Conservation (phyloP, 2,888 invertebrate species). For the Ophioninae sp. region DNA sequence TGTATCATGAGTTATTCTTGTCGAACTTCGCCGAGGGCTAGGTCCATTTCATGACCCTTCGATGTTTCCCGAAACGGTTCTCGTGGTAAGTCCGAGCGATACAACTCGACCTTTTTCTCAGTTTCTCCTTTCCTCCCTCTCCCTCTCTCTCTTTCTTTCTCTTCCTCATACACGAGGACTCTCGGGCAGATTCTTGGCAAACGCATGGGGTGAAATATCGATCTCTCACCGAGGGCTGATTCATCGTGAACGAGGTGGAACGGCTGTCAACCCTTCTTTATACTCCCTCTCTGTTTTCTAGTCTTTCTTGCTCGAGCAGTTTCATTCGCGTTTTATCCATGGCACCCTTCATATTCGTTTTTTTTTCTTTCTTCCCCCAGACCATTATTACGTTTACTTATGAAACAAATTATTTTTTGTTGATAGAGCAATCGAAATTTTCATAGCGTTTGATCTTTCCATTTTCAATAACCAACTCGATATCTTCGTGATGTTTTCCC, state of each 20-base stretch:
- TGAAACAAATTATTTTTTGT: not conserved
- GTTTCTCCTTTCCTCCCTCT: not conserved
- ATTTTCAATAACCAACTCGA: no score
- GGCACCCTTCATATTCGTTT: slow-evolving; percentile 13
- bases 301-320: slow-evolving; percentile 31
- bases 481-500: no score
- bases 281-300: slow-evolving; percentile 15
- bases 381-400: slow-evolving; percentile 15
- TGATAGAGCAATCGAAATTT: not conserved
- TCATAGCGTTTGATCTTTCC: not conserved
- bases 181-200: slow-evolving; percentile 48
- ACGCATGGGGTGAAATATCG: slow-evolving; percentile 57
- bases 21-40: not conserved
- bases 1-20: not conserved
- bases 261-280: slow-evolving; percentile 51
- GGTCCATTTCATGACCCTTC: slow-evolving; percentile 34
- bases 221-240: slow-evolving; percentile 55
- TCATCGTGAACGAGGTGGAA: slow-evolving; percentile 58
- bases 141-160: not conserved
- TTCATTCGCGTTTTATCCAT: slow-evolving; percentile 27
- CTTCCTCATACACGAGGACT: not conserved
- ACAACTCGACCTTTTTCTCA: not conserved
- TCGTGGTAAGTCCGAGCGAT: slow-evolving; percentile 1
- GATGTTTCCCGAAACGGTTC: slow-evolving; percentile 30
- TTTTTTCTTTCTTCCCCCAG: not conserved